A percentile compares a stretch with the other conserved stretches of the same genome.
phyloP scores from a whole-genome alignment of 1,140 invertebrate genomes.

The Euschistus heros region DNA sequence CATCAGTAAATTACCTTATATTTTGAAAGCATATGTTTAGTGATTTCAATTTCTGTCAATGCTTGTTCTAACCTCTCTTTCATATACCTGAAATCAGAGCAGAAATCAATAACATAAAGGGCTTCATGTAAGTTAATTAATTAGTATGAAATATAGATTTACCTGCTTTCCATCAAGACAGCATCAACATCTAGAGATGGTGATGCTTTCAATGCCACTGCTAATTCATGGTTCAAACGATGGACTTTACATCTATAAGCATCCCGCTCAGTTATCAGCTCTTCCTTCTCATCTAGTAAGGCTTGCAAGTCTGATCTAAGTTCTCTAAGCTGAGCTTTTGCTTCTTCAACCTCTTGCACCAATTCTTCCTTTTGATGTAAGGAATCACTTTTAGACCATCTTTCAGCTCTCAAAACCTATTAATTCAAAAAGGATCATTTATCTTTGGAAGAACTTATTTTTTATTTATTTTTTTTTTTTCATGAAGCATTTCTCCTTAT shows the following conservation, averaged over 20 bases:
- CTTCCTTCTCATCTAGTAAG: constrained; percentile 78
- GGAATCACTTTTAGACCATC: not conserved
- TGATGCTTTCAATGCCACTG: constrained; percentile 53
- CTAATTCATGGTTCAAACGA: constrained; percentile 69
- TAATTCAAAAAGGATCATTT: no score
- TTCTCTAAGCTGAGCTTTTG: constrained; percentile 1
- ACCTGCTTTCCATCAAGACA: constrained; percentile 68
- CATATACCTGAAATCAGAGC: constrained; percentile 45
- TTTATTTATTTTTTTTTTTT: no score
- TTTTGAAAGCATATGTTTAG: constrained; percentile 54
- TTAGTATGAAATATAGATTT: not conserved
- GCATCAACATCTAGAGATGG: constrained; percentile 64
- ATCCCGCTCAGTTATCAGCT: constrained; percentile 66
- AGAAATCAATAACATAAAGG: not conserved
- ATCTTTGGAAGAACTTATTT: no score
- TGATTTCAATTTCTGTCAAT: constrained; percentile 67
- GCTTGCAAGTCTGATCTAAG: constrained; percentile 60
- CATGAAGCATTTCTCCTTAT: no score
- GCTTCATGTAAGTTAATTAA: no score
- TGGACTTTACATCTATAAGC: constrained; percentile 78
- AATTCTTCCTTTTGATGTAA: constrained; percentile 4
- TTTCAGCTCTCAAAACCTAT: not conserved
- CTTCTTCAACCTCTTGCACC: constrained; percentile 19
- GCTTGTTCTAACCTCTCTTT: constrained; percentile 69
- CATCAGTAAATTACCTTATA: constrained; percentile 48